Conservation (phyloP, 2,113 vertebrate genomes). For the Geococcyx californianus region DNA sequence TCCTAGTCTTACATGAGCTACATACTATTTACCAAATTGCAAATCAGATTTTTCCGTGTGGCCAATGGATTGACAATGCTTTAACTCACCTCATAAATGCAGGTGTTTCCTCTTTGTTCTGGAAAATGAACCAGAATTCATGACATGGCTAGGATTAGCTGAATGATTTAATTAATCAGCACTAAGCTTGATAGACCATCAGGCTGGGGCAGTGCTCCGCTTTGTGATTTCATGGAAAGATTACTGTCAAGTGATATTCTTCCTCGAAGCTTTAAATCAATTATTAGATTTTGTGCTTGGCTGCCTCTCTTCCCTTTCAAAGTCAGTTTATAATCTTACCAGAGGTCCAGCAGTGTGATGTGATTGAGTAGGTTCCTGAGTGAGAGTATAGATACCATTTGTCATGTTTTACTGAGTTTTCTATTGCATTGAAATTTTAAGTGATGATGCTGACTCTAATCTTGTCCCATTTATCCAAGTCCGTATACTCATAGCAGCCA, state of each 20-base stretch:
- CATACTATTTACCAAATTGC: neutral
- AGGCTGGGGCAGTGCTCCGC: neutral
- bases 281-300: neutral
- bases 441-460: neutral
- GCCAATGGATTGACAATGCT: neutral
- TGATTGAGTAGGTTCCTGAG: neutral
- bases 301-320: neutral
- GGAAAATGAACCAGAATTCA: neutral
- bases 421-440: neutral
- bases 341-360: neutral
- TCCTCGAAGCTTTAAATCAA: neutral
- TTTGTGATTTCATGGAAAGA: neutral
- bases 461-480: neutral
- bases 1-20: rapidly evolving
- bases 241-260: neutral
- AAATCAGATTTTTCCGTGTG: rapidly evolving
- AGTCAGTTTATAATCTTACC: neutral
- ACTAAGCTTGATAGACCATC: neutral
- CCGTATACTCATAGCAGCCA: rapidly evolving
- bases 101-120: neutral
- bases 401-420: neutral
- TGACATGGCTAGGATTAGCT: neutral
- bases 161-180: neutral
- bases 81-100: neutral
- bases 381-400: neutral